Base-by-base conservation (phyloP, 2,797 vertebrate species). In the Platalea minor region DNA sequence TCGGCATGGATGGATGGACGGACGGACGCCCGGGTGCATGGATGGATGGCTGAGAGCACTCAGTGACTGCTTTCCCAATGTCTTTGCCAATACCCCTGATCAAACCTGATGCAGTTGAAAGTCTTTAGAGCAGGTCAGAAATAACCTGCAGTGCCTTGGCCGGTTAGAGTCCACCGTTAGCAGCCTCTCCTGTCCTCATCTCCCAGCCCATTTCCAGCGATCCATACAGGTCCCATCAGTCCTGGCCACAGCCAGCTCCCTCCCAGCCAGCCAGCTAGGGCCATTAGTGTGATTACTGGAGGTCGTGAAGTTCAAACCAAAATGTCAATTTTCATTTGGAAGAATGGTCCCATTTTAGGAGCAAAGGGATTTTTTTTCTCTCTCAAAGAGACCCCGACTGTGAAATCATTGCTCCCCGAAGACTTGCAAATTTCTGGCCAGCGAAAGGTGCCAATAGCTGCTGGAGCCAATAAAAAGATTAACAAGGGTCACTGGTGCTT, bases 201-300 rank as follows among this genome's bases (percentile, higher is more conserved):
- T 91, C 82, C 83, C 31, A 0, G 78, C 89, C 91, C 91, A 46
- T 90, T 93, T 95, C 89, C 87, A 91, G 53, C 68, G 3, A 97
- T 94, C 92, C 93, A 94, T 94, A 89, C 59, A 24, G 76, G 90
- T 93, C 85, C 96, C 94, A 93, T 91, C 94, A 95, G 70, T 93
- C 95, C 93, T 95, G 94, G 85, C 90, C 83, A 64, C 75, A 51
- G 75, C 87, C 92, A 80, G 57, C 85, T 92, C 89, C 77, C 83
- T 86, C 80, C 89, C 93, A 89, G 86, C 60, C 95, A 95, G 84
- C 86, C 92, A 79, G 67, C 91, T 77, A 46, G 88, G 95, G 93
- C 97, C 95, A 96, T 98, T 97, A 98, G 95, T 96, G 83, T 97
- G 95, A 97, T 96, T 97, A 95, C 96, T 90, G 80, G 91, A 95